Evolutionary conservation across 2,113 vertebrate genomes (phyloP), one percentile per base, ranked within the genome.

Genomic region (Furnarius figulus): DNA sequence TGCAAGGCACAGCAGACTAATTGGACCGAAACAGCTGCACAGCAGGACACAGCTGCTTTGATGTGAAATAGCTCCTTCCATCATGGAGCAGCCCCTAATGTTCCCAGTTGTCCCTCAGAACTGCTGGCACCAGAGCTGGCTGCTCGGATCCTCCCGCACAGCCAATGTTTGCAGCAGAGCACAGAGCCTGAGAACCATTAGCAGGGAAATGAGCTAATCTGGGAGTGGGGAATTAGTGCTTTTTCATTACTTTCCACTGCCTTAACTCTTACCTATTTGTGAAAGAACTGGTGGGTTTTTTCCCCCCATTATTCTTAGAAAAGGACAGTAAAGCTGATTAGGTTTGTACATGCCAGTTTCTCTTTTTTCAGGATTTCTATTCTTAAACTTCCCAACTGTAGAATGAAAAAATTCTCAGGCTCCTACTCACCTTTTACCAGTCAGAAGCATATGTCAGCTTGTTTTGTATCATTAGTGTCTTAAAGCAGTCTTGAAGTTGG

Each of bases 381-480:
- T 95, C 53, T 89, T 93, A 95, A 73, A 25, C 7, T 68, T 44
- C 78, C 67, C 46, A 85, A 23, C 14, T 58, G 49, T 66, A 85
- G 19, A 94, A 74, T 56, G 49, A 92, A 70, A 86, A 80, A 72
- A 39, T 6, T 47, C 17, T 90, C 56, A 87, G 40, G 49, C 19
- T 89, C 49, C 84, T 89, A 78, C 49, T 84, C 55, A 89, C 77
- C 49, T 93, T 87, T 76, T 68, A 62, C 40, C n/a, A 61, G 25
- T 56, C 49, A 87, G 53, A 87, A 85, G 30, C 40, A 33, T 33
- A 62, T 37, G 25, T 61, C 83, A 82, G 25, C 25, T 58, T 82
- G 76, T 86, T 91, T 95, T 83, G 61, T 72, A 27, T 78, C 25
- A 59, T 94, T 87, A 82, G 16, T 79, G 46, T 84, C 52, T 93